Evolutionary conservation across 2,797 vertebrate species (phyloP).

Genomic region (Microctenopoma stevenorrisi): DNA sequence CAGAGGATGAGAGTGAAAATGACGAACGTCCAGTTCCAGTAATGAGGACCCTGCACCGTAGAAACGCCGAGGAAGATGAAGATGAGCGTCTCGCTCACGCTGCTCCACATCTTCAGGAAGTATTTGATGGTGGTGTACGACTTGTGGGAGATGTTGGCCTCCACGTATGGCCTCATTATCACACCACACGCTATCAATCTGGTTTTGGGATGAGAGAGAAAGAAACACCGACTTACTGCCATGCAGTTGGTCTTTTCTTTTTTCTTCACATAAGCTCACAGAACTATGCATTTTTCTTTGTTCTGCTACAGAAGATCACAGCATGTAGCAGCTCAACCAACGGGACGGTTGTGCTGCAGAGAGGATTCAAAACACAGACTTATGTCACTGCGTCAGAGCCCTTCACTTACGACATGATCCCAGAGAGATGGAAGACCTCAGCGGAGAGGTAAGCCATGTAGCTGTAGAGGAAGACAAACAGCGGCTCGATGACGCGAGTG

Average conservation of each 20-base stretch:
- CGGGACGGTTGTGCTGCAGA: no score
- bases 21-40: constrained; percentile 97
- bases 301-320: no score
- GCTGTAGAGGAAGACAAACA: constrained; percentile 99
- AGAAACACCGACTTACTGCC: not conserved
- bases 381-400: no score
- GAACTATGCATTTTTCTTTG: no score
- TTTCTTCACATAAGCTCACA: no score
- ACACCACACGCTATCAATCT: constrained; percentile 93
- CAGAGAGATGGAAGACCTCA: constrained; percentile 96
- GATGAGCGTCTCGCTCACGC: constrained; percentile 97
- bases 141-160: constrained; percentile 99
- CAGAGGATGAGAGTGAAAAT: constrained; percentile 91
- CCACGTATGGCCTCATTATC: constrained; percentile 95
- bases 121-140: constrained; percentile 99
- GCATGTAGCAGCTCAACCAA: no score
- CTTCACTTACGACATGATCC: constrained; percentile 95
- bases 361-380: no score
- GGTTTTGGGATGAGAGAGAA: constrained; percentile 82
- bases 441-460: constrained; percentile 98
- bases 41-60: constrained; percentile 91
- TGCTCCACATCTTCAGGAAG: constrained; percentile 99
- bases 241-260: no score
- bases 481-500: constrained; percentile 97
- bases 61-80: constrained; percentile 98